Evolutionary conservation across 2,113 vertebrate genomes (phyloP).

Genomic region (Catharus fuscescens): DNA sequence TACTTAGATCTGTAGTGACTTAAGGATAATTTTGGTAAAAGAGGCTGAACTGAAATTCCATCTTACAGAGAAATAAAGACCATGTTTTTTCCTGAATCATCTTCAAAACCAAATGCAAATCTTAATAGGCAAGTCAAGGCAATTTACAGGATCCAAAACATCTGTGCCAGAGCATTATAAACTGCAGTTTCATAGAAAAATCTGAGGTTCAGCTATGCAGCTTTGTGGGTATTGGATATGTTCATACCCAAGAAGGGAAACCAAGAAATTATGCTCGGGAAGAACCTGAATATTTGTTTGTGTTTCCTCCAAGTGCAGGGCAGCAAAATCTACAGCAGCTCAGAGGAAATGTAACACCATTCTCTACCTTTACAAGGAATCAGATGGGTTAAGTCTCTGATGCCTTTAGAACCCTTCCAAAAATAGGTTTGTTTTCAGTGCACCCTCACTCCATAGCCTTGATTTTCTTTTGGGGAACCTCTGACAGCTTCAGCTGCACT

Average conservation of each 20-base stretch:
- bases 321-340: neutral
- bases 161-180: neutral
- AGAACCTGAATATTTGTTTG: neutral
- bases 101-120: neutral
- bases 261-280: neutral
- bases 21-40: neutral
- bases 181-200: neutral
- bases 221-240: neutral
- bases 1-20: neutral
- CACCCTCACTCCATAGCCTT: neutral
- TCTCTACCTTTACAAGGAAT: neutral
- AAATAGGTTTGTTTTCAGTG: neutral
- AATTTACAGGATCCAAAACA: neutral
- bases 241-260: neutral
- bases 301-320: neutral
- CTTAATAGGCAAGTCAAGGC: neutral
- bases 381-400: neutral
- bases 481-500: neutral
- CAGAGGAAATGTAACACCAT: neutral
- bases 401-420: neutral
- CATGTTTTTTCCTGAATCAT: neutral
- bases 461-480: neutral
- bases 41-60: neutral
- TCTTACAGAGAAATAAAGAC: neutral
- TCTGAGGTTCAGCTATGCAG: neutral